These are phyloP conservation scores for Tribolium castaneum DNA, from an alignment of 1,140 invertebrate species.

Conservation along the genomic window DNA sequence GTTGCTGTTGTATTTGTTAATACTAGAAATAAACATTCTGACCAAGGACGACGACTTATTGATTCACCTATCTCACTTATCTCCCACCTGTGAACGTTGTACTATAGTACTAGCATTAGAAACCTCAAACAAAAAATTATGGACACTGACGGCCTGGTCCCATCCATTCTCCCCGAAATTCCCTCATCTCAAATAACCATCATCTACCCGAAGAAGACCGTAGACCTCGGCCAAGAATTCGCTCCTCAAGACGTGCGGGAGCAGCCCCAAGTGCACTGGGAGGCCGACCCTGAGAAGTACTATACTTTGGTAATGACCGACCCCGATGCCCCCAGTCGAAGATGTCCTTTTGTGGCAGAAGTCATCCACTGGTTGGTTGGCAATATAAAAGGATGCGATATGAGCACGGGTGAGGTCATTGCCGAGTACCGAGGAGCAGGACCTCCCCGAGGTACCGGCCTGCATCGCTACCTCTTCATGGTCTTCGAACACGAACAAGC, in stretches of 20 bases:
- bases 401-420: conserved; percentile 67
- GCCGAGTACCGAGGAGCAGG: conserved; percentile 69
- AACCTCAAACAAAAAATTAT: too few species aligned
- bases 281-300: conserved; percentile 69
- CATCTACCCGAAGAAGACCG: conserved; percentile 70
- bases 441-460: conserved; percentile 63
- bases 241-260: conserved; percentile 82
- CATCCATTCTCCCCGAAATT: conserved; percentile 54
- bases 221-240: conserved; percentile 79
- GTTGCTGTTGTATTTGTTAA: too few species aligned
- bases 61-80: too few species aligned
- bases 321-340: background rate
- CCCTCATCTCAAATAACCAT: conserved; percentile 62
- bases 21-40: too few species aligned
- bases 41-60: too few species aligned
- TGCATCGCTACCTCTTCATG: conserved; percentile 76
- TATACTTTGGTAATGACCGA: conserved; percentile 83
- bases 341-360: conserved; percentile 58
- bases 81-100: too few species aligned
- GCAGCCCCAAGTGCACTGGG: conserved; percentile 73
- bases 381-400: conserved; percentile 85
- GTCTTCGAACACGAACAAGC: conserved; percentile 71
- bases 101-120: too few species aligned
- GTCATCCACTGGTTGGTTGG: conserved; percentile 82
- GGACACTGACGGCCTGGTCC: conserved; percentile 45